Evolutionary conservation across 1,140 invertebrate species (phyloP).

Genomic region (Lordiphosa stackelbergi): DNA sequence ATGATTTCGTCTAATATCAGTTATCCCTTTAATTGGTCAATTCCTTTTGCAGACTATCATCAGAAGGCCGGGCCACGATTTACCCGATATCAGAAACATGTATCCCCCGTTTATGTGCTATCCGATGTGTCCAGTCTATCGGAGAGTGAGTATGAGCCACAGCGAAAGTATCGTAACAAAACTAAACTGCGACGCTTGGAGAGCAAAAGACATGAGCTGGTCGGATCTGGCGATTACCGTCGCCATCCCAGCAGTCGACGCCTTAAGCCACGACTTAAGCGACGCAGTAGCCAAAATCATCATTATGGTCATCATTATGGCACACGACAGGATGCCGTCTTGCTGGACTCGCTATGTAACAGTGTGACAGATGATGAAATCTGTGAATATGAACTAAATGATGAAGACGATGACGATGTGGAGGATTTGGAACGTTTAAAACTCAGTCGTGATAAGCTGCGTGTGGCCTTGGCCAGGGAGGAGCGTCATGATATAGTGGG

Average conservation of each 20-base stretch:
- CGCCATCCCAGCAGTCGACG: not conserved
- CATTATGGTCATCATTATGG: slow-evolving; percentile 9
- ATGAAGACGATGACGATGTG: slow-evolving; percentile 42
- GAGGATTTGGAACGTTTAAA: slow-evolving; percentile 30
- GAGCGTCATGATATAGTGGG: slow-evolving; percentile 24
- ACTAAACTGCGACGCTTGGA: slow-evolving; percentile 32
- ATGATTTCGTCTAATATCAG: no score
- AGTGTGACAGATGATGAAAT: slow-evolving; percentile 40
- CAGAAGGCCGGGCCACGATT: not conserved
- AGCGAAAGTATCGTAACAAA: slow-evolving; percentile 28
- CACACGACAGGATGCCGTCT: slow-evolving; percentile 15
- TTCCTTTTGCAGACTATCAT: slow-evolving; percentile 40
- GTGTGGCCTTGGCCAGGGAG: slow-evolving; percentile 50
- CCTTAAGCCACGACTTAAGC: no score
- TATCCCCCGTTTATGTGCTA: slow-evolving; percentile 28
- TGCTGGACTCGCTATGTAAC: slow-evolving; percentile 40
- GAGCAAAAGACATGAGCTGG: not conserved
- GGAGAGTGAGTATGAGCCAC: slow-evolving; percentile 34
- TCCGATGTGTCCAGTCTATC: slow-evolving; percentile 59
- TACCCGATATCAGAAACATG: slow-evolving; percentile 17
- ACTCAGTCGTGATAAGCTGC: slow-evolving; percentile 55
- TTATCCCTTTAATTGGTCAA: no score
- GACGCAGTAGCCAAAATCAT: slow-evolving; percentile 3
- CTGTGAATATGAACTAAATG: slow-evolving; percentile 39
- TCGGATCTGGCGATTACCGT: not conserved